Evolutionary conservation across 2,888 invertebrate genomes (phyloP).

Genomic region (Caprella mutica): DNA sequence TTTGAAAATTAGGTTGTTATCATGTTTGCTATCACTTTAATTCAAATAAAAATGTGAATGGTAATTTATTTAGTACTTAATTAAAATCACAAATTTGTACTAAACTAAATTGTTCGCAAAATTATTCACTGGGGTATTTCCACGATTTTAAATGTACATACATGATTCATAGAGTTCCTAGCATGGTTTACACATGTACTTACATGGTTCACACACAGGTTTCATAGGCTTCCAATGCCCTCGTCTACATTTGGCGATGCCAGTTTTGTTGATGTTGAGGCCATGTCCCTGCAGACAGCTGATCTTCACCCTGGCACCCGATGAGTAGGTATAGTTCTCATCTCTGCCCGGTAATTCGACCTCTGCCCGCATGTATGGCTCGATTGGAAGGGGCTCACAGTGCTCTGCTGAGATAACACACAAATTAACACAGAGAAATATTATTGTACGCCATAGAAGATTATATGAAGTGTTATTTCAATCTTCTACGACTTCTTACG

Average conservation of each 20-base stretch:
- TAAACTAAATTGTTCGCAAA: too few relatives aligned
- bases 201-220: constrained; percentile 48
- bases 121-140: too few relatives aligned
- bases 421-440: too few relatives aligned
- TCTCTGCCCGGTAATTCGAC: constrained; percentile 59
- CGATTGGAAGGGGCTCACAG: constrained; percentile 53
- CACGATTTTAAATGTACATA: too few relatives aligned
- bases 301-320: constrained; percentile 62
- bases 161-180: too few relatives aligned
- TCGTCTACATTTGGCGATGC: constrained; percentile 57
- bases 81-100: too few relatives aligned
- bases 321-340: constrained; percentile 58
- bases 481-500: too few relatives aligned
- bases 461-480: too few relatives aligned
- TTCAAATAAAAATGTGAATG: too few relatives aligned
- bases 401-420: constrained; percentile 40
- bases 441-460: too few relatives aligned
- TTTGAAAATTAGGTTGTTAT: not conserved
- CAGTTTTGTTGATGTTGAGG: constrained; percentile 61
- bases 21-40: not conserved
- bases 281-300: constrained; percentile 67
- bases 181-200: too few relatives aligned
- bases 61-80: too few relatives aligned
- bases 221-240: constrained; percentile 74
- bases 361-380: constrained; percentile 56